phyloP scores from a whole-genome alignment of 2,888 invertebrate genomes.

The Fragum fragum region DNA sequence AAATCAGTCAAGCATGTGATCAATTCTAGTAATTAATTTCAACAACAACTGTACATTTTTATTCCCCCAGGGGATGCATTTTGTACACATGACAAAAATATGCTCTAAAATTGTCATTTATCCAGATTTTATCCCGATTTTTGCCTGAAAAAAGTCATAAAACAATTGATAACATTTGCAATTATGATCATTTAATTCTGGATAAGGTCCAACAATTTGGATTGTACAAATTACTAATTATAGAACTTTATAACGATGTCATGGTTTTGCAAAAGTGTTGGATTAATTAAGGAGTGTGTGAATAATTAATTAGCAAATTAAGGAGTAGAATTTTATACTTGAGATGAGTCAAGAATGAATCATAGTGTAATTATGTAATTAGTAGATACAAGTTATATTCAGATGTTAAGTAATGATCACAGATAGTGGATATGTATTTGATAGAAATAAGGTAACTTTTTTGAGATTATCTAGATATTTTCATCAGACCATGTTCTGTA shows the following conservation, averaged over 20 bases:
- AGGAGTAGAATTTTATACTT: not conserved
- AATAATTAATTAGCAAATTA: not conserved
- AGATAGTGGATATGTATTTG: conserved; percentile 13
- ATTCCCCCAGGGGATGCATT: not conserved
- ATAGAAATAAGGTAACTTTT: conserved; percentile 18
- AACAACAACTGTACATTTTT: not conserved
- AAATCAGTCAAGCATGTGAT: conserved; percentile 1
- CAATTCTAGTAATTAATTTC: conserved; percentile 8
- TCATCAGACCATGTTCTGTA: not conserved
- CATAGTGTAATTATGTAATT: conserved; percentile 15
- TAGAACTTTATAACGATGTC: not conserved
- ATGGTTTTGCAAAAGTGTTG: conserved; percentile 12
- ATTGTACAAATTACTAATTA: not conserved
- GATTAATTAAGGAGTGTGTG: conserved; percentile 17
- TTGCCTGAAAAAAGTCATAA: not conserved
- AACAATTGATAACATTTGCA: not conserved
- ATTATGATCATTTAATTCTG: not conserved
- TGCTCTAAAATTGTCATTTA: not conserved
- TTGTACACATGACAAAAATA: not conserved
- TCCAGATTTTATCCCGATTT: not conserved
- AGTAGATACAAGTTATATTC: conserved; percentile 23
- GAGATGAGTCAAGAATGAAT: conserved; percentile 13
- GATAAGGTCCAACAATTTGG: not conserved
- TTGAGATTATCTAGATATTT: not conserved
- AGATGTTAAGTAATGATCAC: conserved; percentile 11